phyloP scores from a whole-genome alignment of 2,113 vertebrate species.

The Podocnemis expansa region DNA sequence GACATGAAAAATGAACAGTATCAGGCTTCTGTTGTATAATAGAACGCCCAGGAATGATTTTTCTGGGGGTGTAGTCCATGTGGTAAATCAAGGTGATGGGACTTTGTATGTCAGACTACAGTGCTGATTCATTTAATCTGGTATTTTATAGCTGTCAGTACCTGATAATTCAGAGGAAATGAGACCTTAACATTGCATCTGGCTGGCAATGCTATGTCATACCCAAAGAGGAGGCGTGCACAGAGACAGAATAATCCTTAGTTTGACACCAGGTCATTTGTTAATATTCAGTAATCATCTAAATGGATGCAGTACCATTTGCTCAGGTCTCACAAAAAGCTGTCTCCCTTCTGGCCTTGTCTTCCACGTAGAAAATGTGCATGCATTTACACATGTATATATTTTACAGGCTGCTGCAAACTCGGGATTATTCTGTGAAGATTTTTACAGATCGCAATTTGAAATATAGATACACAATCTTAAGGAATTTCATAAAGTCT shows the following conservation, averaged over 20 bases:
- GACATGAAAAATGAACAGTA: not conserved
- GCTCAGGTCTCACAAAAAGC: not conserved
- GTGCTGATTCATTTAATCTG: constrained; percentile 40
- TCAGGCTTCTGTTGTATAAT: constrained; percentile 6
- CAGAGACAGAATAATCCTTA: not conserved
- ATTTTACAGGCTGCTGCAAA: not conserved
- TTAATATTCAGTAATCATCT: not conserved
- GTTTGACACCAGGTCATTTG: not conserved
- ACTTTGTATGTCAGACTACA: constrained; percentile 49
- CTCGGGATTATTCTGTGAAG: not conserved
- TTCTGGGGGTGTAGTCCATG: not conserved
- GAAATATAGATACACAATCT: not conserved
- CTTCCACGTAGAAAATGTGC: not conserved
- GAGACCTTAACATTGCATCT: constrained; percentile 6
- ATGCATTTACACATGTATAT: not conserved
- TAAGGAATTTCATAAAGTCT: not conserved
- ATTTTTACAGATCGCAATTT: not conserved
- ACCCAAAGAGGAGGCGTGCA: not conserved
- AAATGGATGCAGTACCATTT: not conserved
- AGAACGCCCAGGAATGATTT: constrained; percentile 38
- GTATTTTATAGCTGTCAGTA: constrained; percentile 29
- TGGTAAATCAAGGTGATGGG: constrained; percentile 45
- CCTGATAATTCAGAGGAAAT: constrained; percentile 23
- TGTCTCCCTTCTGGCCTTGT: not conserved
- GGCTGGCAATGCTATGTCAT: not conserved